Evolutionary conservation across 2,113 vertebrate genomes (phyloP).

Genomic region (Clarias gariepinus): DNA sequence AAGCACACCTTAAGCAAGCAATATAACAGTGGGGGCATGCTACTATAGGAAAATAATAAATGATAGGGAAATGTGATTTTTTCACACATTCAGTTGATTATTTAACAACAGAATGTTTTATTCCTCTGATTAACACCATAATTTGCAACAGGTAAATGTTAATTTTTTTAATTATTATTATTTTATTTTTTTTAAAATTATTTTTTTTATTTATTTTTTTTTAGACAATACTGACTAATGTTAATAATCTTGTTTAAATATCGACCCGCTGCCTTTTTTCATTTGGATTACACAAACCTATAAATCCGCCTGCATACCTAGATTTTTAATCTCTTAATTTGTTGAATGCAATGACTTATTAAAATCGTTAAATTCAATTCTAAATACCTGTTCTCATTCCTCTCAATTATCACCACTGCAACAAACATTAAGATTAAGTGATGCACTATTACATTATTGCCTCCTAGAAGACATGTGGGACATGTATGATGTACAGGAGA

Average conservation of each 20-base stretch:
- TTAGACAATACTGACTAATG: too few species aligned
- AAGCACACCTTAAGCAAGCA: not conserved
- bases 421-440: too few species aligned
- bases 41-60: not conserved
- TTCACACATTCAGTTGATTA: not conserved
- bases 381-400: too few species aligned
- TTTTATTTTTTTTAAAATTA: not conserved
- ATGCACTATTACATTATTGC: too few species aligned
- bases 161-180: too few species aligned
- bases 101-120: not conserved
- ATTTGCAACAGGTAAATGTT: not conserved
- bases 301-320: too few species aligned
- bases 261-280: too few species aligned
- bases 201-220: not conserved
- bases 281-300: too few species aligned
- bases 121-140: too few species aligned
- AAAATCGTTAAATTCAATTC: not conserved
- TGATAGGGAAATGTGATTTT: not conserved
- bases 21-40: not conserved
- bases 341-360: not conserved
- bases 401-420: too few species aligned
- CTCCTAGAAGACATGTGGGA: not conserved
- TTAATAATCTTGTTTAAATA: too few species aligned
- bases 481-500: not conserved
- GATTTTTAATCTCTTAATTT: not conserved